A percentile compares a stretch with the other conserved stretches of the same genome.
These are phyloP conservation scores for Dicranocentrus wangi DNA, from an alignment of 2,888 invertebrate species.

Conservation along the genomic window DNA sequence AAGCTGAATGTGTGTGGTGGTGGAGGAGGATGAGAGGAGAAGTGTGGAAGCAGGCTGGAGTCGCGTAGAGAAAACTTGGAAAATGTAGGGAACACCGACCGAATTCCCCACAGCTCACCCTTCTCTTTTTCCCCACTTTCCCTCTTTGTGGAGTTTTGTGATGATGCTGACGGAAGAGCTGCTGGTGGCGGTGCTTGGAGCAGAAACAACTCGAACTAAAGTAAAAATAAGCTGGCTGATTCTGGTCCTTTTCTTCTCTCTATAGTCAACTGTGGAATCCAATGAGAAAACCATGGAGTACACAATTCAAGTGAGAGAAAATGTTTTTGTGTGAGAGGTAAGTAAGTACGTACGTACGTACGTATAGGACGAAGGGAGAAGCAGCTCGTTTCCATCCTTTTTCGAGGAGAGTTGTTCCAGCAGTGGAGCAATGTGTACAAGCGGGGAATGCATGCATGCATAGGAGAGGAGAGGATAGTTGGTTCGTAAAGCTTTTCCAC, in stretches of 20 bases:
- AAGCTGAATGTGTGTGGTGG: too few species aligned
- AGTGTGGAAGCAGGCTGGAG: background rate
- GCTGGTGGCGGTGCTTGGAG: slow-evolving; percentile 22
- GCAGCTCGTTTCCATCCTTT: background rate
- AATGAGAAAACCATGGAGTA: background rate
- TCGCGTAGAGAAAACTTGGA: background rate
- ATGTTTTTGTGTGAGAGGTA: background rate
- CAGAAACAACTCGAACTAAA: background rate
- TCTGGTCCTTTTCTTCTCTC: background rate
- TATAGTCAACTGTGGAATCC: background rate
- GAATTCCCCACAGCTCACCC: background rate
- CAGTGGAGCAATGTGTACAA: too few species aligned
- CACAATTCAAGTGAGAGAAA: too few species aligned
- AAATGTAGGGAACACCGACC: background rate
- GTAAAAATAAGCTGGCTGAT: too few species aligned
- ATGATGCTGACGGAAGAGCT: slow-evolving; percentile 19
- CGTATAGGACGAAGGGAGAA: too few species aligned
- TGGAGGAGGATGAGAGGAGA: too few species aligned
- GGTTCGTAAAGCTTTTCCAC: background rate
- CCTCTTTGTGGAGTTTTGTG: background rate
- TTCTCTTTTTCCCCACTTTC: background rate
- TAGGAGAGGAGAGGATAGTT: slow-evolving; percentile 8
- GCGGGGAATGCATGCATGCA: too few species aligned
- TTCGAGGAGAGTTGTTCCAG: too few species aligned
- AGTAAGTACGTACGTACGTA: too few species aligned